Evolutionary conservation across 2,888 invertebrate species (phyloP), one percentile per base, ranked within the genome.

Genomic region (Synanthedon andrenaeformis): DNA sequence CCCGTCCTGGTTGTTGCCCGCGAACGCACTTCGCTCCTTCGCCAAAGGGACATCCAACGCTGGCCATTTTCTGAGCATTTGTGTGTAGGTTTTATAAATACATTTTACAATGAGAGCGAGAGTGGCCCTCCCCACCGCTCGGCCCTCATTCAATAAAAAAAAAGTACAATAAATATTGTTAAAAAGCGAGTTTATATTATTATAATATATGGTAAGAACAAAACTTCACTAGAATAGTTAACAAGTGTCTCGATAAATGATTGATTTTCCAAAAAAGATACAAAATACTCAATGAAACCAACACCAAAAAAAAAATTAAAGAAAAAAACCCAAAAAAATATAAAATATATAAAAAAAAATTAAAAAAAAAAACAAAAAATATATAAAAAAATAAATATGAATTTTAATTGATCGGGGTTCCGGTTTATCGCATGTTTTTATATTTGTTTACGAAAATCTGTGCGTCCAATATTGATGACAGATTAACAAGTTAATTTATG

Each of bases 151-250:
- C 72, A 72, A 74, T 77, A 72, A 72, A 77, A 79, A 23, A 85
- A 77, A 79, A 85, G 85, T 85, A 84, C 85, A 85, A 85, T 84
- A 80, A 81, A 82, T 81, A 76, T 74, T 82, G 79, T 77, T 79
- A 73, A 61, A 72, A 76, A 74, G 4, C 69, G 62, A 69, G 70
- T 76, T 51, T 80, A 76, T 73, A 59, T 45, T 75, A 60, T 23
- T 23, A 5, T 23, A 23, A 23, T 23, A 23, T 5, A 35, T 35
- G 35, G 35, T 35, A 35, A 35, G 35, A 35, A 84, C 81, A 80
- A 82, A 82, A 84, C 80, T 80, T 35, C 72, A 79, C 74, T 79
- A 79, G 76, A 71, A 62, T 74, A 69, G 68, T 66, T 55, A 72
- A 76, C 23, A 74, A 70, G 78, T 80, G 79, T 83, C 82, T 78